Percentiles rank a stretch among this genome's conserved stretches.
These are phyloP conservation scores for Heteromurus nitidus DNA, from an alignment of 2,888 invertebrate species.

Conservation along the genomic window DNA sequence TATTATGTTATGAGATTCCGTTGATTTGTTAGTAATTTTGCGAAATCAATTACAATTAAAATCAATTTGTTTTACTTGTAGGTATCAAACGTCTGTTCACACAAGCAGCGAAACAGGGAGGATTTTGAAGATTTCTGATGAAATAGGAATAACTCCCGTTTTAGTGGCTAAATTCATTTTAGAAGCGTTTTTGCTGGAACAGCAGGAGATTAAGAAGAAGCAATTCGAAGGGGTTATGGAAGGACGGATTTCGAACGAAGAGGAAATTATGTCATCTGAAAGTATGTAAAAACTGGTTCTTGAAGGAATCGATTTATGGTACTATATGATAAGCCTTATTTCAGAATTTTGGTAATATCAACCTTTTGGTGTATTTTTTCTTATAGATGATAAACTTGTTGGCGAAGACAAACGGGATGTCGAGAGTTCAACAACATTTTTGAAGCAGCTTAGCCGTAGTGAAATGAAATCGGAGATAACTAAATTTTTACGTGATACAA, in stretches of 20 bases:
- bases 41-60: no score
- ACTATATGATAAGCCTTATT: no score
- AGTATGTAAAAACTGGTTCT: no score
- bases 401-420: no score
- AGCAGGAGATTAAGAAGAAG: conserved; percentile 75
- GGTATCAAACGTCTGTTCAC: conserved; percentile 68
- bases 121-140: conserved; percentile 79
- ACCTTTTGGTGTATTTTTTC: no score
- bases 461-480: conserved; percentile 76
- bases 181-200: conserved; percentile 75
- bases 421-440: no score
- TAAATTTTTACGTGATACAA: conserved; percentile 82
- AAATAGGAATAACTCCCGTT: conserved; percentile 79
- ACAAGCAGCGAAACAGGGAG: conserved; percentile 81
- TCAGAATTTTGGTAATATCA: no score
- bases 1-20: not conserved
- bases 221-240: conserved; percentile 43
- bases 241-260: no score
- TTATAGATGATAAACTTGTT: conserved; percentile 24
- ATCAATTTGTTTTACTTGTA: no score
- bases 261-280: no score
- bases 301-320: no score
- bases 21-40: no score
- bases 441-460: conserved; percentile 74
- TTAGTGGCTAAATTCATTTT: conserved; percentile 80